phyloP scores from a whole-genome alignment of 2,113 vertebrate genomes.

The Cephalopholis sonnerati region DNA sequence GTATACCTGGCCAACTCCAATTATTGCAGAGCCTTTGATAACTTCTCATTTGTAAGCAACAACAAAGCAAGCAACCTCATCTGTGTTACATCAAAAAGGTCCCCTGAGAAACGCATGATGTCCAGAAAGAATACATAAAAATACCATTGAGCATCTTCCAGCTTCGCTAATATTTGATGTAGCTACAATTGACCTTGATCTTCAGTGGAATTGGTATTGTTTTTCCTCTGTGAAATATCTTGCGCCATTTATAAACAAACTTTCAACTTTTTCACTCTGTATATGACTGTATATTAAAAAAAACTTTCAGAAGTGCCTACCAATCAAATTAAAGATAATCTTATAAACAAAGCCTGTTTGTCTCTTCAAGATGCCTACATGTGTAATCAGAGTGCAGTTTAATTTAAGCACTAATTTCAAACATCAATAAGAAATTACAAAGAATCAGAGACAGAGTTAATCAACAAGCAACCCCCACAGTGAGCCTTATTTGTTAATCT shows the following conservation, averaged over 20 bases:
- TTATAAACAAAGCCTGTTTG: slow-evolving; percentile 42
- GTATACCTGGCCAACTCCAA: not conserved
- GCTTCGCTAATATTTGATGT: slow-evolving; percentile 43
- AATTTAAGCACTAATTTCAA: slow-evolving; percentile 33
- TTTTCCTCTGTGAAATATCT: slow-evolving; percentile 12
- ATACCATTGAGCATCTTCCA: slow-evolving; percentile 6
- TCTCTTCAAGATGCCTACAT: slow-evolving; percentile 34
- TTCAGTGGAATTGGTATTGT: slow-evolving; percentile 26
- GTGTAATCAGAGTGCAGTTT: not conserved
- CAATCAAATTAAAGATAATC: slow-evolving; percentile 33
- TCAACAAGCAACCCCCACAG: slow-evolving; percentile 25
- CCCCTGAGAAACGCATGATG: slow-evolving; percentile 24
- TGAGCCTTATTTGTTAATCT: slow-evolving; percentile 37
- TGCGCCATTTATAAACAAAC: slow-evolving; percentile 52
- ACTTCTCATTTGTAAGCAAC: slow-evolving; percentile 29
- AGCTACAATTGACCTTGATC: slow-evolving; percentile 38
- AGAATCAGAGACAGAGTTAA: slow-evolving; percentile 8
- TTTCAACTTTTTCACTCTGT: slow-evolving; percentile 25
- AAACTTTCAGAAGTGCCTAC: slow-evolving; percentile 6
- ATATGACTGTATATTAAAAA: slow-evolving; percentile 8
- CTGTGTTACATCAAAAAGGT: slow-evolving; percentile 15
- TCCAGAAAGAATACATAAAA: slow-evolving; percentile 30
- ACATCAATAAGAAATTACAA: slow-evolving; percentile 37
- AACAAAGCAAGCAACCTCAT: slow-evolving; percentile 28
- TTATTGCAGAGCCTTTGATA: slow-evolving; percentile 26